Evolutionary conservation across 2,797 vertebrate species (phyloP).

Genomic region (Coendou prehensilis): DNA sequence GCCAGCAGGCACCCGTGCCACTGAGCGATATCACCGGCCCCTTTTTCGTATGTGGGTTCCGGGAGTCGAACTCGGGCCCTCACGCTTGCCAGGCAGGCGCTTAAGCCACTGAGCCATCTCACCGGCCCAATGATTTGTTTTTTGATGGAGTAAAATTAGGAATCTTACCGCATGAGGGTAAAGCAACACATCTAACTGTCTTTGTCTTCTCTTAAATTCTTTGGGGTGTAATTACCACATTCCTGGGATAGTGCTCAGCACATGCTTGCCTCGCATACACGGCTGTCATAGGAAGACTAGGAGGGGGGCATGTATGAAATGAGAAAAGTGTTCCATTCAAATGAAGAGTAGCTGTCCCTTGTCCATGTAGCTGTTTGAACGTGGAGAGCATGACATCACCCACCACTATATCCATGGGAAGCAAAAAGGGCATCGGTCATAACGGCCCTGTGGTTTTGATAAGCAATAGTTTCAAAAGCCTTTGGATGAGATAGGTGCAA

Average conservation of each 20-base stretch:
- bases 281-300: neutral
- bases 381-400: neutral
- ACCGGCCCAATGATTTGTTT: neutral
- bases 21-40: too few species aligned
- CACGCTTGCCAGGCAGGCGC: too few species aligned
- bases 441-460: neutral
- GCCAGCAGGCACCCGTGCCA: too few species aligned
- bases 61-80: too few species aligned
- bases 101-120: too few species aligned
- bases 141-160: neutral
- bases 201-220: neutral
- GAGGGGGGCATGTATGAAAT: neutral
- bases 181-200: neutral
- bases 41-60: too few species aligned
- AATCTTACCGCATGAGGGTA: neutral
- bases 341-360: neutral
- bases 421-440: neutral
- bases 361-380: neutral
- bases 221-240: neutral
- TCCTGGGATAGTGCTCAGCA: neutral
- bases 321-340: neutral
- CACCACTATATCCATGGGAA: neutral
- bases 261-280: neutral
- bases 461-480: neutral
- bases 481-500: neutral